phyloP scores from a whole-genome alignment of 2,888 invertebrate genomes.

The Coleophora flavipennella region DNA sequence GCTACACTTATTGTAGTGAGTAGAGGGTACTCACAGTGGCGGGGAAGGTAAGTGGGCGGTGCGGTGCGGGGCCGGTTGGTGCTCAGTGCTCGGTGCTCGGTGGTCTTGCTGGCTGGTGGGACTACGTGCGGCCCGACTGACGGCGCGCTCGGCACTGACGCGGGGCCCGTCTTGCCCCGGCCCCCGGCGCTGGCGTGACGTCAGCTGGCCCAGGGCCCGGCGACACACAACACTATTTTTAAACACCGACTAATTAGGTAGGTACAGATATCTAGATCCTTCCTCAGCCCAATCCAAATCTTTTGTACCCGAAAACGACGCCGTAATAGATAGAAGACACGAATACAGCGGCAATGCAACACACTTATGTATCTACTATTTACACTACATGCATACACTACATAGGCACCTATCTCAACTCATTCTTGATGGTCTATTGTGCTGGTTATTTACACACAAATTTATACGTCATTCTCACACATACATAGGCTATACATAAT shows the following conservation, averaged over 20 bases:
- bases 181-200: constrained; percentile 65
- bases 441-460: too few relatives aligned
- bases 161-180: constrained; percentile 63
- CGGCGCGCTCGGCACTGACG: constrained; percentile 72
- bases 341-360: too few relatives aligned
- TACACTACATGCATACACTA: too few relatives aligned
- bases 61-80: constrained; percentile 26
- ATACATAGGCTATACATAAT: too few relatives aligned
- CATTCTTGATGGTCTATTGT: too few relatives aligned
- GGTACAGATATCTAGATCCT: constrained; percentile 47
- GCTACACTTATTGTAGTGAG: constrained; percentile 13
- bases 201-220: constrained; percentile 72
- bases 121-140: constrained; percentile 59
- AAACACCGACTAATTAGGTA: constrained; percentile 55
- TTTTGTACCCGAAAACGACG: constrained; percentile 49
- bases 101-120: constrained; percentile 23
- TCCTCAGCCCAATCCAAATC: constrained; percentile 49
- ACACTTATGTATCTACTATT: too few relatives aligned
- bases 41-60: constrained; percentile 20
- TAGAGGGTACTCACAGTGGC: constrained; percentile 34
- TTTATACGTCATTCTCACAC: too few relatives aligned
- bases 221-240: constrained; percentile 68
- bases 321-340: constrained; percentile 15
- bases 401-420: too few relatives aligned
- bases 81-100: constrained; percentile 21